A percentile compares a stretch with the other conserved stretches of the same genome.
phyloP scores from a whole-genome alignment of 2,888 invertebrate genomes.

The Tachina lurida region DNA sequence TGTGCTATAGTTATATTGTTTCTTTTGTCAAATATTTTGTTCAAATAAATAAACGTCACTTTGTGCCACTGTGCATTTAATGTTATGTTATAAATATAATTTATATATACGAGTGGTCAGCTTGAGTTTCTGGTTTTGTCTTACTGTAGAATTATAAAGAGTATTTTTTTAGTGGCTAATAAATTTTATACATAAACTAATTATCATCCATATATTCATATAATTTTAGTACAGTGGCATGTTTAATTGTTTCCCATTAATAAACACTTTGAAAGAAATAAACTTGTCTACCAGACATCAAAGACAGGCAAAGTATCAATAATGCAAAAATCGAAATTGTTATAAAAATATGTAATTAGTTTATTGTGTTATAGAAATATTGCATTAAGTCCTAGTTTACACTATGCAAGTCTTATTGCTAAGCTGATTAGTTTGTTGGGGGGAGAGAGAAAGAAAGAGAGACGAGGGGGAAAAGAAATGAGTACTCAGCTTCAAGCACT shows the following conservation, averaged over 20 bases:
- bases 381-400: too few species aligned
- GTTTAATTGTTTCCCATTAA: constrained; percentile 49
- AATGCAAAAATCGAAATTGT: neutral
- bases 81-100: neutral
- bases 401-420: too few species aligned
- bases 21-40: too few species aligned
- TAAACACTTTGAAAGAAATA: constrained; percentile 30
- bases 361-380: too few species aligned
- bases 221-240: constrained; percentile 40
- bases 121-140: neutral
- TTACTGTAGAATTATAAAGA: constrained; percentile 34
- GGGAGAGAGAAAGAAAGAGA: too few species aligned
- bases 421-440: too few species aligned
- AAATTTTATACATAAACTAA: constrained; percentile 42
- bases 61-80: constrained; percentile 23
- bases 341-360: neutral
- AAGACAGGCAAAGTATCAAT: neutral
- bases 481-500: too few species aligned
- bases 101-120: neutral
- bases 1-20: too few species aligned
- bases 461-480: too few species aligned
- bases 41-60: too few species aligned
- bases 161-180: constrained; percentile 37
- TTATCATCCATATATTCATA: constrained; percentile 45
- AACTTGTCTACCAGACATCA: constrained; percentile 5